Conservation (phyloP, 2,888 invertebrate genomes). For the Lasioglossum figueresi region DNA sequence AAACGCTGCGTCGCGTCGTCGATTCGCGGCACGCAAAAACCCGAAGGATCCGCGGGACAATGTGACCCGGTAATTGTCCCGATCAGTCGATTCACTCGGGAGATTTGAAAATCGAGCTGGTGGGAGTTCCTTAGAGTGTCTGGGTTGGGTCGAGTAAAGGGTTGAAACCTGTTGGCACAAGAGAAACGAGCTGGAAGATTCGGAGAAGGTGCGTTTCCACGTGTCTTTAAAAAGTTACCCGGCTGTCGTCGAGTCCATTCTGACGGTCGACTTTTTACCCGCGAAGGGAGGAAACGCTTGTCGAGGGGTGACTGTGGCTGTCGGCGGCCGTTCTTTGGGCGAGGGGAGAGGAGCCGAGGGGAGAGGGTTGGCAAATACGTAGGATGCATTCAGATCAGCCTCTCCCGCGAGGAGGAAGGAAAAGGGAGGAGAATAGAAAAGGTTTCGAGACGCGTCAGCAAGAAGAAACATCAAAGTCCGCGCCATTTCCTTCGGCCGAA, state of each 20-base stretch:
- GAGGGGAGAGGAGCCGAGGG: conserved; percentile 12
- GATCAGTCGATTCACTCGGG: background rate
- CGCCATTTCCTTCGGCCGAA: conserved; percentile 74
- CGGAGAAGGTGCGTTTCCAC: background rate
- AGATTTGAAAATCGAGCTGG: background rate
- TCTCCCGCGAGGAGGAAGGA: conserved; percentile 35
- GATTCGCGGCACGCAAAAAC: conserved; percentile 47
- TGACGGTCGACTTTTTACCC: conserved; percentile 61
- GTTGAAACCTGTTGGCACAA: background rate
- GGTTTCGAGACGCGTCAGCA: conserved; percentile 76
- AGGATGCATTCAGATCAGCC: conserved; percentile 80
- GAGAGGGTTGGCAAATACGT: conserved; percentile 75
- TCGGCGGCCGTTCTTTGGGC: conserved; percentile 46
- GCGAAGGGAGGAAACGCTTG: conserved; percentile 44
- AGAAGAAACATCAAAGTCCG: conserved; percentile 78
- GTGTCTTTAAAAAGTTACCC: background rate
- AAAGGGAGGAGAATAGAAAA: conserved; percentile 56
- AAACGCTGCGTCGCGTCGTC: conserved; percentile 32
- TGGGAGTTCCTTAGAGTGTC: background rate
- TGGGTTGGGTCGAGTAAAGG: background rate
- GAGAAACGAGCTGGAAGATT: background rate
- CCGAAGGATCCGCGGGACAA: conserved; percentile 26
- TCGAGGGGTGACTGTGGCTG: conserved; percentile 58
- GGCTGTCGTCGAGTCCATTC: background rate
- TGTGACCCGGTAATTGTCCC: conserved; percentile 30